Conservation (phyloP, 2,113 vertebrate species). For the Rhinolophus sinicus region DNA sequence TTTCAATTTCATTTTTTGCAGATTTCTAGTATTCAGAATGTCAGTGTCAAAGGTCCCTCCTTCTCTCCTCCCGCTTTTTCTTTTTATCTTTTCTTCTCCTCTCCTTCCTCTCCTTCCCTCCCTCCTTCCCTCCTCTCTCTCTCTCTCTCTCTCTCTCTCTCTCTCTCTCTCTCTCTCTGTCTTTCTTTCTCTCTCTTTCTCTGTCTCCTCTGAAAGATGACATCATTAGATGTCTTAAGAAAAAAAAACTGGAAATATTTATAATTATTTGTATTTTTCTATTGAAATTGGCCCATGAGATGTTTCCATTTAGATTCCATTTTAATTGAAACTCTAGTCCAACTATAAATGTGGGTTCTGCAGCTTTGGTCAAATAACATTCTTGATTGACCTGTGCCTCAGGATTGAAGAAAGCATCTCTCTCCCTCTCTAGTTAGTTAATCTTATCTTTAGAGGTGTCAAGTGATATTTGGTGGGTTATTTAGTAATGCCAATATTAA, state of each 20-base stretch:
- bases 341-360: constrained; percentile 61
- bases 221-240: constrained; percentile 42
- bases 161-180: rapidly evolving
- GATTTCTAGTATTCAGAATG: constrained; percentile 3
- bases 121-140: too few species aligned
- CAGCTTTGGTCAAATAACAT: constrained; percentile 62
- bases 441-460: constrained; percentile 29
- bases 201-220: background rate
- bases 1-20: background rate
- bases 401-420: background rate
- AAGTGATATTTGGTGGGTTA: constrained; percentile 41
- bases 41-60: background rate
- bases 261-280: constrained; percentile 64
- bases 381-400: constrained; percentile 52
- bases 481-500: constrained; percentile 62
- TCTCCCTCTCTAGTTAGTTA: background rate
- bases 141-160: too few species aligned
- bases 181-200: too few species aligned
- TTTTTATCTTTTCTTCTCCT: too few species aligned
- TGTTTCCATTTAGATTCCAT: constrained; percentile 79
- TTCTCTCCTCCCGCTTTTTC: rapidly evolving
- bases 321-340: constrained; percentile 80
- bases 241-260: constrained; percentile 56
- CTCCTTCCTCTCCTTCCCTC: too few species aligned
- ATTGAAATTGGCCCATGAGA: constrained; percentile 78